A percentile compares a stretch with the other conserved stretches of the same genome.
These are phyloP conservation scores for Drosophila borborema DNA, from an alignment of 2,888 invertebrate species.

Conservation along the genomic window DNA sequence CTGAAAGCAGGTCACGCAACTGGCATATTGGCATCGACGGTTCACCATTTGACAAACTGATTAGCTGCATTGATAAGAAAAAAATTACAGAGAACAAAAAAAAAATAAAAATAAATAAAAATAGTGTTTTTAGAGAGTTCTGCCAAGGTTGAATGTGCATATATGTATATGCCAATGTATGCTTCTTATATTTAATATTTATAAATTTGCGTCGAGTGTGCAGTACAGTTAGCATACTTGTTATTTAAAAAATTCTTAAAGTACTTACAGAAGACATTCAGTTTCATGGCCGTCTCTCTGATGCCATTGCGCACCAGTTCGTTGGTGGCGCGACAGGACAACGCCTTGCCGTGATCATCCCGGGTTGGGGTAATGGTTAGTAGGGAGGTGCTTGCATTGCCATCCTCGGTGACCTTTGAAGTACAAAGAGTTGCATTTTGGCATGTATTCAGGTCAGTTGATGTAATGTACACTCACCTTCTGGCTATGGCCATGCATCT, in stretches of 20 bases:
- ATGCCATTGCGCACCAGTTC: constrained; percentile 89
- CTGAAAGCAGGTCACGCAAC: constrained; percentile 28
- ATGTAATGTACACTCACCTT: constrained; percentile 71
- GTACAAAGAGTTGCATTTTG: too few species aligned
- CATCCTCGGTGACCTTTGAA: constrained; percentile 90
- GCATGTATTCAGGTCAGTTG: neutral
- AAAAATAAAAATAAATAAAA: neutral
- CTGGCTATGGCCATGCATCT: constrained; percentile 86
- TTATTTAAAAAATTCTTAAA: too few species aligned
- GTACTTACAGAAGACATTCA: constrained; percentile 95
- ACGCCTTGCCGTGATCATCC: constrained; percentile 91
- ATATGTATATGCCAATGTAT: too few species aligned
- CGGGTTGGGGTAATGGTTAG: constrained; percentile 91
- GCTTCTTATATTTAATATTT: too few species aligned
- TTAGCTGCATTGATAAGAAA: neutral
- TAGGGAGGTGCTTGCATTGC: constrained; percentile 92
- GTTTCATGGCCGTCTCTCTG: constrained; percentile 91
- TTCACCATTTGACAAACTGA: neutral
- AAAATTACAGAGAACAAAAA: too few species aligned
- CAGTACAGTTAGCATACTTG: too few species aligned
- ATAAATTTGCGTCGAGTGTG: too few species aligned
- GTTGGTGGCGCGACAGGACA: constrained; percentile 94
- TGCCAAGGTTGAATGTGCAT: too few species aligned
- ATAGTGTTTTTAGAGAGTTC: neutral
- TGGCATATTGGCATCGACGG: constrained; percentile 14